phyloP scores from a whole-genome alignment of 2,888 invertebrate genomes.

The Galerucella pusilla region DNA sequence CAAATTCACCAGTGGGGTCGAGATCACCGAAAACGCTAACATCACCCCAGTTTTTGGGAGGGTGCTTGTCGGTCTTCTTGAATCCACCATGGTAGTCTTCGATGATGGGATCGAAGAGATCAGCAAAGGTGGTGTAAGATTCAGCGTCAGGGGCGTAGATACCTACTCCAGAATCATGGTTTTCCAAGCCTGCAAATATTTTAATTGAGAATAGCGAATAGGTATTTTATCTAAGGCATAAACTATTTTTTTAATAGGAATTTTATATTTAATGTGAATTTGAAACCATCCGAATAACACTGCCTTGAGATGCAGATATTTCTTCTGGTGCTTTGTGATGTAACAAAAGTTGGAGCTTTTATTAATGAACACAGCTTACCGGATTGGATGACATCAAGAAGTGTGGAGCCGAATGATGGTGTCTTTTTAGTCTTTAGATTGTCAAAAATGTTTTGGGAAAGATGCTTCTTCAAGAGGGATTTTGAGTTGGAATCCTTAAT shows the following conservation, averaged over 20 bases:
- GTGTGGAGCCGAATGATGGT: conserved; percentile 86
- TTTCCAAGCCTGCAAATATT: conserved; percentile 81
- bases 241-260: too few species aligned
- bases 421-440: conserved; percentile 93
- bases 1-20: conserved; percentile 90
- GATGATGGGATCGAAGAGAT: conserved; percentile 97
- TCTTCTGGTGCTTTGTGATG: too few species aligned
- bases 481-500: conserved; percentile 90
- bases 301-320: background rate
- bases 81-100: conserved; percentile 97
- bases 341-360: background rate
- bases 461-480: conserved; percentile 95
- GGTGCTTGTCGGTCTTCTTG: conserved; percentile 94
- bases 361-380: conserved; percentile 68
- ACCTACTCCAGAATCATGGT: conserved; percentile 96
- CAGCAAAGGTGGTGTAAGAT: conserved; percentile 90
- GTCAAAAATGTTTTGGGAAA: conserved; percentile 92
- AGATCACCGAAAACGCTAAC: conserved; percentile 89
- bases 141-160: conserved; percentile 98
- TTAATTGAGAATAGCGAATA: too few species aligned
- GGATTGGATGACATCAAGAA: conserved; percentile 95
- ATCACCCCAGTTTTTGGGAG: conserved; percentile 94
- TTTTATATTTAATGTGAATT: too few species aligned
- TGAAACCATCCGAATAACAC: too few species aligned
- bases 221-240: too few species aligned